These are phyloP conservation scores for Ptiloglossa arizonensis DNA, from an alignment of 1,140 invertebrate genomes.

Conservation along the genomic window DNA sequence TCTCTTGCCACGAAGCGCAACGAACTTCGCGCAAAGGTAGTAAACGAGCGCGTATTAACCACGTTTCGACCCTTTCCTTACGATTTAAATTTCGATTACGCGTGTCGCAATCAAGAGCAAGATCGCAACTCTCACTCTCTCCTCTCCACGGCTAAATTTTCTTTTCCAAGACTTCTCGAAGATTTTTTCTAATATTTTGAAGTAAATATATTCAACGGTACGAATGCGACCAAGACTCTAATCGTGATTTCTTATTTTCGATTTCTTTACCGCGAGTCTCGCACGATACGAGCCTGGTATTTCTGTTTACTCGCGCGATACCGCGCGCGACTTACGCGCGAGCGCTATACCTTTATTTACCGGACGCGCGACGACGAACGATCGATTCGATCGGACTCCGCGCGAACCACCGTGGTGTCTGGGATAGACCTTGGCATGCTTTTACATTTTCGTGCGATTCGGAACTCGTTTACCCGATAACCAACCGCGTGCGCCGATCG, in stretches of 20 bases:
- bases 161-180: too few species aligned
- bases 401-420: neutral
- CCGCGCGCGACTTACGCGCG: conserved; percentile 23
- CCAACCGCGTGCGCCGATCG: neutral
- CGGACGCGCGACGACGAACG: neutral
- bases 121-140: too few species aligned
- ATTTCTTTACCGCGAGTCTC: too few species aligned
- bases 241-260: too few species aligned
- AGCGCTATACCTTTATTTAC: neutral
- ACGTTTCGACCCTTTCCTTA: too few species aligned
- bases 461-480: neutral
- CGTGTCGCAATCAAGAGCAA: too few species aligned
- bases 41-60: conserved; percentile 26
- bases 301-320: conserved; percentile 42
- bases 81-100: too few species aligned
- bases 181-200: too few species aligned
- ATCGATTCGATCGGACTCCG: neutral
- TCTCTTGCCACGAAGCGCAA: neutral
- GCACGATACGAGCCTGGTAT: conserved; percentile 47
- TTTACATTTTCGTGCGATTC: conserved; percentile 4
- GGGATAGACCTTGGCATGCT: neutral
- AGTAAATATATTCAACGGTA: too few species aligned
- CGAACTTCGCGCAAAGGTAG: conserved; percentile 35
- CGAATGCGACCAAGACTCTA: too few species aligned
- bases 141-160: too few species aligned